Percentiles rank a stretch among this genome's conserved stretches.
Evolutionary conservation across 1,140 invertebrate genomes (phyloP).

Genomic region (Dendroctonus ponderosae): DNA sequence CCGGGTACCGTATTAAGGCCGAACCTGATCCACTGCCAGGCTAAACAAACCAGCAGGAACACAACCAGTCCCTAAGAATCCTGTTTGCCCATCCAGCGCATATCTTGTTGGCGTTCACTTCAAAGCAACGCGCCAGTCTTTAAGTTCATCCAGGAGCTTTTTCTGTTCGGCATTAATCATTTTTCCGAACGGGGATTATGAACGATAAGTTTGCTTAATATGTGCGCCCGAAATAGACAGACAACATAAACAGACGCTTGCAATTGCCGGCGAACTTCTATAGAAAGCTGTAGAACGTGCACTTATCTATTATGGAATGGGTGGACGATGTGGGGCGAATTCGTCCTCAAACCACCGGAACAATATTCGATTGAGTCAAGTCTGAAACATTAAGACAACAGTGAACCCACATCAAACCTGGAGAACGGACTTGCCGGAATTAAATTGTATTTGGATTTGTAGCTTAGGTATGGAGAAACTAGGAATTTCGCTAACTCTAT

Average conservation of each 20-base stretch:
- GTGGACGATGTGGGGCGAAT: no score
- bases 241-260: background rate
- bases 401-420: constrained; percentile 6
- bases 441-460: no score
- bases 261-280: no score
- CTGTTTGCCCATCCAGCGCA: constrained; percentile 7
- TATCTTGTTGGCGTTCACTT: constrained; percentile 28
- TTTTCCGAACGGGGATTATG: constrained; percentile 30
- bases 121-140: constrained; percentile 20
- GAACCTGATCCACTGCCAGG: no score
- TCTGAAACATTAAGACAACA: constrained; percentile 6
- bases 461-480: no score
- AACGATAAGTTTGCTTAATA: constrained; percentile 24
- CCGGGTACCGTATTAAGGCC: no score
- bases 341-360: no score
- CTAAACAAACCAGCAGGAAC: background rate
- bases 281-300: no score
- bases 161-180: constrained; percentile 26
- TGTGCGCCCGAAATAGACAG: constrained; percentile 3
- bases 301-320: no score
- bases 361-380: background rate
- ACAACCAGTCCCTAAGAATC: constrained; percentile 5
- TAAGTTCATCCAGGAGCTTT: constrained; percentile 20
- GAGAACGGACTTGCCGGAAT: background rate
- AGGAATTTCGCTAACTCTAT: constrained; percentile 1